phyloP scores from a whole-genome alignment of 1,140 invertebrate genomes.

The Acromyrmex echinatior region DNA sequence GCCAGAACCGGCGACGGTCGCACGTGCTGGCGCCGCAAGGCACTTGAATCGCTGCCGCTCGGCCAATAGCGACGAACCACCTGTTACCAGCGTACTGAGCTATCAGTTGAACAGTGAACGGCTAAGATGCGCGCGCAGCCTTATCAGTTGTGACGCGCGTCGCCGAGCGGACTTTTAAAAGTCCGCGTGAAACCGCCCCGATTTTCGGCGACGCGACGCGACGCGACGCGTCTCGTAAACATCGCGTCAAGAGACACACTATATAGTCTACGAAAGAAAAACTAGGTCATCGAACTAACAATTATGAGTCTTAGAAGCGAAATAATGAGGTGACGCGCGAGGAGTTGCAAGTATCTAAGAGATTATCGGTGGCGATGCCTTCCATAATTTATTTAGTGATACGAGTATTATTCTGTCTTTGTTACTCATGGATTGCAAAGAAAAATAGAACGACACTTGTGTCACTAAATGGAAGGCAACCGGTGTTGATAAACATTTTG shows the following conservation, averaged over 20 bases:
- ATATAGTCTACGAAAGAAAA: too few relatives aligned
- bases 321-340: too few relatives aligned
- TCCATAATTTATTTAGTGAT: too few relatives aligned
- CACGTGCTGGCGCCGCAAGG: constrained; percentile 71
- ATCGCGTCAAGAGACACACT: not conserved
- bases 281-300: too few relatives aligned
- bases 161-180: constrained; percentile 28
- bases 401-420: too few relatives aligned
- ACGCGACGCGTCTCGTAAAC: not conserved
- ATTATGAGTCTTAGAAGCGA: too few relatives aligned
- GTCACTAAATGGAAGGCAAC: too few relatives aligned
- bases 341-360: too few relatives aligned
- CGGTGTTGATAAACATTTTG: too few relatives aligned
- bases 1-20: constrained; percentile 1
- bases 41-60: constrained; percentile 57
- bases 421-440: too few relatives aligned
- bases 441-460: too few relatives aligned
- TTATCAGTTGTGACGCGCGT: constrained; percentile 24
- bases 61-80: constrained; percentile 82
- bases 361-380: too few relatives aligned
- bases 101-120: not conserved
- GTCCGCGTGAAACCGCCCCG: not conserved
- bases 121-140: constrained; percentile 60
- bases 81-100: constrained; percentile 78
- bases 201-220: not conserved